A percentile compares a stretch with the other conserved stretches of the same genome.
phyloP scores from a whole-genome alignment of 2,888 invertebrate genomes.

The Scaptomyza cyrtandrae region DNA sequence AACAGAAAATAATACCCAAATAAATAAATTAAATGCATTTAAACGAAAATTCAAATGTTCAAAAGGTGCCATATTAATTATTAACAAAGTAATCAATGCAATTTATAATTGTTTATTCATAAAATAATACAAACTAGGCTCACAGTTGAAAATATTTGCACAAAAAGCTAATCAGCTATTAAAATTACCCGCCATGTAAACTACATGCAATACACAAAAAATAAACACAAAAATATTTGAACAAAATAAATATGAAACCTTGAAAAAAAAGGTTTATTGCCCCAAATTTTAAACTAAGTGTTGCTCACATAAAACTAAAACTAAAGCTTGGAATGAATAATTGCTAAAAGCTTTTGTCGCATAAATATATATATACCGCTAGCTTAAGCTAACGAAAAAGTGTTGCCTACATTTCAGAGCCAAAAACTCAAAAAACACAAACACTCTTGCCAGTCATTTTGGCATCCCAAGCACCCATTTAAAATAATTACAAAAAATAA shows the following conservation, averaged over 20 bases:
- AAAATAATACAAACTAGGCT: background rate
- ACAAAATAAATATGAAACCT: background rate
- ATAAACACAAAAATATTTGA: background rate
- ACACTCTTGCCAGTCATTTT: constrained; percentile 1
- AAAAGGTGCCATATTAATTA: constrained; percentile 4
- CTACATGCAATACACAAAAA: background rate
- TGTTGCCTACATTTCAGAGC: constrained; percentile 57
- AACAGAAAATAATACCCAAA: constrained; percentile 12
- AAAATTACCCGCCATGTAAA: background rate
- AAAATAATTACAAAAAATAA: constrained; percentile 65
- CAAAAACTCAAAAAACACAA: constrained; percentile 4
- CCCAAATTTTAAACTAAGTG: background rate
- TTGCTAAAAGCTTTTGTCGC: background rate
- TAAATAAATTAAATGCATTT: constrained; percentile 6
- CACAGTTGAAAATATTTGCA: background rate
- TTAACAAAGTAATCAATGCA: background rate
- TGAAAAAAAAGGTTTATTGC: background rate
- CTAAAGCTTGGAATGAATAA: background rate
- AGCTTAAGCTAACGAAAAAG: constrained; percentile 14
- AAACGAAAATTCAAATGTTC: background rate
- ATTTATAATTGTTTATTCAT: background rate
- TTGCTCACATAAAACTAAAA: background rate
- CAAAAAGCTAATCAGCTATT: background rate
- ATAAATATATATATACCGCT: background rate
- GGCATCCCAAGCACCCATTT: constrained; percentile 42